Conservation (phyloP, 2,888 invertebrate species). For the Dendrolimus pini region DNA sequence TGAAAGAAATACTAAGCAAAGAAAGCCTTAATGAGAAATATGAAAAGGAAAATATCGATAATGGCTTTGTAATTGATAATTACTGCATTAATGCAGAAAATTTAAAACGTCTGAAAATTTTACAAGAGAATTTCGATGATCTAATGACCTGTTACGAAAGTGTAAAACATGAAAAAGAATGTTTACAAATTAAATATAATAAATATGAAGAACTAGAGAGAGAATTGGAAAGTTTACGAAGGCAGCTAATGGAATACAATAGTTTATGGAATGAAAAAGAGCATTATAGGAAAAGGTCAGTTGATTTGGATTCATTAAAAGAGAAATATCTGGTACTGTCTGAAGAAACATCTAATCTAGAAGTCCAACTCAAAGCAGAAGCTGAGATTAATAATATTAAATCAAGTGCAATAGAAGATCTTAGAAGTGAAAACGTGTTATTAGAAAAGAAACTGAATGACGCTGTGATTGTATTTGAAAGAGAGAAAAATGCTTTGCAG, state of each 20-base stretch:
- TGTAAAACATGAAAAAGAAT: conserved; percentile 51
- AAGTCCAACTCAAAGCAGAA: conserved; percentile 56
- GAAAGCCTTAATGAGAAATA: conserved; percentile 25
- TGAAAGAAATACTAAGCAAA: conserved; percentile 56
- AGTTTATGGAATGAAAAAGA: conserved; percentile 62
- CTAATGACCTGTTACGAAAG: conserved; percentile 53
- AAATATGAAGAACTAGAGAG: conserved; percentile 50
- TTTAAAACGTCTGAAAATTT: conserved; percentile 47
- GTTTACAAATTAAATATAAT: conserved; percentile 36
- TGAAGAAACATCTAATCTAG: conserved; percentile 56
- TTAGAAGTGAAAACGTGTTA: conserved; percentile 44
- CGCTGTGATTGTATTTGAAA: conserved; percentile 43
- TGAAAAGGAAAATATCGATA: conserved; percentile 27
- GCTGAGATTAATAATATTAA: conserved; percentile 55
- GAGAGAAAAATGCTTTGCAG: conserved; percentile 63
- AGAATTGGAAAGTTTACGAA: conserved; percentile 42
- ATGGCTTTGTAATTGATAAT: conserved; percentile 24
- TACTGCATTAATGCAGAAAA: conserved; percentile 50
- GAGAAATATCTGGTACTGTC: conserved; percentile 52
- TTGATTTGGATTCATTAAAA: conserved; percentile 52
- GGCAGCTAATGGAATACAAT: conserved; percentile 51
- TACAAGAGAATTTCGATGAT: conserved; percentile 58
- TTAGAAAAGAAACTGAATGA: conserved; percentile 54
- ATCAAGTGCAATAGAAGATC: conserved; percentile 40
- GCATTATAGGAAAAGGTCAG: conserved; percentile 51